phyloP scores from a whole-genome alignment of 2,797 vertebrate species.

The Clarias fuscus region DNA sequence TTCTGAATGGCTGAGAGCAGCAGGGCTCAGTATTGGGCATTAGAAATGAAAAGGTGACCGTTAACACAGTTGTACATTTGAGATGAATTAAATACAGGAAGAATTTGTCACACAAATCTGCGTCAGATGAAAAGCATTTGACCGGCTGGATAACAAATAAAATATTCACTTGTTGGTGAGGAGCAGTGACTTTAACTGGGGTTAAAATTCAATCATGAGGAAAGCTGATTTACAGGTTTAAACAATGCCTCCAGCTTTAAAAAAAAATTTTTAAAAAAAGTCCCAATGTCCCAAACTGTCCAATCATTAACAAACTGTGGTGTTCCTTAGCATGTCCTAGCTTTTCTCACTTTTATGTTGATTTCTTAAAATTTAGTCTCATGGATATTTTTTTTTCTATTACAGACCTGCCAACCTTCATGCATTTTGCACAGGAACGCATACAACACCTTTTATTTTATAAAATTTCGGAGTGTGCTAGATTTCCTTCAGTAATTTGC shows the following conservation, averaged over 20 bases:
- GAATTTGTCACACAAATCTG: not conserved
- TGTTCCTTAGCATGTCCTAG: not conserved
- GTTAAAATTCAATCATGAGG: not conserved
- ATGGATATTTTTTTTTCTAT: not conserved
- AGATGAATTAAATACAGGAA: not conserved
- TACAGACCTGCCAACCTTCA: constrained; percentile 15
- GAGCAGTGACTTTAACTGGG: not conserved
- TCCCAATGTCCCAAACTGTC: not conserved
- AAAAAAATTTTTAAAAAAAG: too few species aligned
- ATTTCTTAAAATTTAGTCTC: not conserved
- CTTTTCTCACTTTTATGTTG: not conserved
- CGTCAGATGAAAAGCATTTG: not conserved
- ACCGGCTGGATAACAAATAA: not conserved
- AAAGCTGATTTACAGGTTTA: constrained; percentile 3
- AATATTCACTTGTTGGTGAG: not conserved
- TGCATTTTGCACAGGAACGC: not conserved
- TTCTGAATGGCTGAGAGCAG: constrained; percentile 4
- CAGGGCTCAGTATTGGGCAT: not conserved
- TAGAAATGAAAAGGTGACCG: not conserved
- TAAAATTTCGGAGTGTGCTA: not conserved
- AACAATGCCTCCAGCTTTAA: not conserved
- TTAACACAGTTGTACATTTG: not conserved
- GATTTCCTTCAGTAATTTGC: not conserved
- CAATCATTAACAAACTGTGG: not conserved
- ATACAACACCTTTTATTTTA: not conserved